Base-by-base conservation (phyloP, 2,888 invertebrate species). In the Philonicus albiceps region DNA sequence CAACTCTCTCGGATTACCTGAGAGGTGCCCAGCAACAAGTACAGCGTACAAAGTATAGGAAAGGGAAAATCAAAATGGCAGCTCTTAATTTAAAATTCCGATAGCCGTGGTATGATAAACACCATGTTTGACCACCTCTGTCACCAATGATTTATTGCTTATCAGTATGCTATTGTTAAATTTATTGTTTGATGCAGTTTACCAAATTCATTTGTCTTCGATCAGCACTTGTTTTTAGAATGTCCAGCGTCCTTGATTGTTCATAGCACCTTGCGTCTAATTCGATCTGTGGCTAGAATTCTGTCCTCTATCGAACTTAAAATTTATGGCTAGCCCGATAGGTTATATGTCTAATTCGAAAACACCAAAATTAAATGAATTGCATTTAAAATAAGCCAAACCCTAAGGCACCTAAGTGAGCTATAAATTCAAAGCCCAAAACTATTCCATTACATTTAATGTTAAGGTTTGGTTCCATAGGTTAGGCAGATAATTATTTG, bases 1-100 rank as follows among this genome's bases (percentile, higher is more conserved):
- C 80, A 27, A 81, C 81, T 81, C 40, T 78, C 78, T 22, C 78
- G 49, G 49, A 40, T 78, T 78, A 49, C 78, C 27, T 30, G 81
- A 34, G 81, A 81, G 34, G 55, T 64, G 81, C 34, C 64, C 81
- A 81, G 31, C 55, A 55, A 64, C 55, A 49, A 53, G 30, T 80
- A n/a, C 13, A 43, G 16, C 40, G 19, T 8, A 49, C n/a, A 55
- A 30, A 30, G 0, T n/a, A 1, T 55, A 13, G 7, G n/a, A 30
- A 27, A 43, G 49, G 53, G 27, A 34, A 55, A 81, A 34, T 22
- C 31, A 34, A 49, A 49, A 49, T 3, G 30, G 30, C 64, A 27
- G 19, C 16, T n/a, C 16, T n/a, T 13, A 8, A 40, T 64, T 37
- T 37, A 37, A 64, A 64, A 27, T 64, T 64, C 22, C 11, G 8